phyloP scores from a whole-genome alignment of 2,797 vertebrate genomes.

The Rallus crepitans region DNA sequence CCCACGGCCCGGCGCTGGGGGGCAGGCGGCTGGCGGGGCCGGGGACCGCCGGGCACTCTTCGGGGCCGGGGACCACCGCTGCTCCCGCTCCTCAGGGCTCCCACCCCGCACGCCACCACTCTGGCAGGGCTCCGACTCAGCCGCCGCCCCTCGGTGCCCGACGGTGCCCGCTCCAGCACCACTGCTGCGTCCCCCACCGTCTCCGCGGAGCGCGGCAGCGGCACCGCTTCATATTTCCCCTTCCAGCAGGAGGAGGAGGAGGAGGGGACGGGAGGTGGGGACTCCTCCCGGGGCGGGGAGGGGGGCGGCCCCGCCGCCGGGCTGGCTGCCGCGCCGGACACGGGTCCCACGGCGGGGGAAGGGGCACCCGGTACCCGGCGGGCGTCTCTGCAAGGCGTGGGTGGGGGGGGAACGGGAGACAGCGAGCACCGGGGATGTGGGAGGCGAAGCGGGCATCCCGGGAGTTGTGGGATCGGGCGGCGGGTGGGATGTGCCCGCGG shows the following conservation, averaged over 20 bases:
- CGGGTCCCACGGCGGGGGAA: neutral
- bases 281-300: slow-evolving; percentile 8
- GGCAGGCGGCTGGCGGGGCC: neutral
- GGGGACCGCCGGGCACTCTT: neutral
- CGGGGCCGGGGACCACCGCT: neutral
- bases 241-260: slow-evolving; percentile 30
- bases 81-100: neutral
- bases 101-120: neutral
- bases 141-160: neutral
- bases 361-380: neutral
- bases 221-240: slow-evolving; percentile 79
- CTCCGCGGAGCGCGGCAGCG: neutral
- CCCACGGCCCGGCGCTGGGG: neutral
- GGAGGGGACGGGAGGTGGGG: slow-evolving; percentile 23
- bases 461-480: neutral
- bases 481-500: neutral
- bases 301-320: neutral
- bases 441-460: neutral
- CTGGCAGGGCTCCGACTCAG: neutral
- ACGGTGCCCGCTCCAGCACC: neutral
- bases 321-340: neutral
- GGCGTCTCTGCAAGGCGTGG: fast-evolving
- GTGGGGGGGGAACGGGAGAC: neutral
- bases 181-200: fast-evolving
- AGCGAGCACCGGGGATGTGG: fast-evolving